Evolutionary conservation across 2,888 invertebrate genomes (phyloP), one percentile per base, ranked within the genome.

Genomic region (Stegophylla sp.): DNA sequence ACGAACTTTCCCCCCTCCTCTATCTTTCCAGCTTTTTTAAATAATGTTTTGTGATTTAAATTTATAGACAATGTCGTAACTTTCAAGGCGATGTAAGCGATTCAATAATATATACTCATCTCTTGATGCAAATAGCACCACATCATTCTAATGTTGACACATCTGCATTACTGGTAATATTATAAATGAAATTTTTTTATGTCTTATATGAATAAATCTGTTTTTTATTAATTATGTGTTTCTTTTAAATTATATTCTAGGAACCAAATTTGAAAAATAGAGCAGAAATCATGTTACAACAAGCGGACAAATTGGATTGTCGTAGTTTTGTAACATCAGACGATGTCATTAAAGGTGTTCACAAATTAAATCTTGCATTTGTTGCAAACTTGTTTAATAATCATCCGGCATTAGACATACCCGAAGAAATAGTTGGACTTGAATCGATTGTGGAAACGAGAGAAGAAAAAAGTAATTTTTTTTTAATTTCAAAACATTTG

Each of bases 311-410:
- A 88, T 90, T 99, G 45, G 94, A 94, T 56, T 99, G 98, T 85
- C 91, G 98, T 81, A 95, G 95, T 84, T 99, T 99, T 89, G 94
- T 99, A 0, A 94, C 96, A 0, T 92, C 98, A 0, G 93, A 93
- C 83, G 99, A 99, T 88, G 98, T 99, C 13, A 97, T 97, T 0
- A 94, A 92, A 83, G 98, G 98, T 5, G 95, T 98, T 67, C 96
- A 97, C 89, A 99, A 98, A 88, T 90, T 99, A 82, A 99, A 99
- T 89, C 88, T 99, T 88, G 99, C 98, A 2, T 99, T 98, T 87
- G 98, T 99, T 13, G 99, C 99, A 83, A 99, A 99, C 87, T 89
- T 99, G 85, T 99, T 99, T 89, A 99, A 99, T 88, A 98, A 96
- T 87, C 97, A 97, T 88, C 98, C 98, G 0, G 96, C 94, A 0